These are phyloP conservation scores for Paramacrobiotus metropolitanus DNA, from an alignment of 1,140 invertebrate genomes.

Conservation along the genomic window DNA sequence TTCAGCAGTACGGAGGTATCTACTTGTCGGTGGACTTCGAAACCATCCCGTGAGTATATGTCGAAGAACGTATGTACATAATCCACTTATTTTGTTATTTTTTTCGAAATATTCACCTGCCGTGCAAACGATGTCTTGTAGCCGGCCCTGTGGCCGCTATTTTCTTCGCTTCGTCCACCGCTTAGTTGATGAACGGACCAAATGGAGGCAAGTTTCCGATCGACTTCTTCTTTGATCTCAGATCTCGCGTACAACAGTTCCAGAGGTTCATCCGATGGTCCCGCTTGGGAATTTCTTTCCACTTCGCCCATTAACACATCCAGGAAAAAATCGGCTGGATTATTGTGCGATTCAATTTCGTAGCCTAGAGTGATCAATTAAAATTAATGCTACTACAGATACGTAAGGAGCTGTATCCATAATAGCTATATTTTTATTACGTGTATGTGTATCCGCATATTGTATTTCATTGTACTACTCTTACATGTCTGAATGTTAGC, in stretches of 20 bases:
- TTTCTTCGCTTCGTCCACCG: not conserved
- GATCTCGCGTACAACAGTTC: not conserved
- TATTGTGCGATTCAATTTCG: constrained; percentile 21
- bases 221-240: not conserved
- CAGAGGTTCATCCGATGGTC: not conserved
- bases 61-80: no score
- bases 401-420: no score
- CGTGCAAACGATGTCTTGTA: not conserved
- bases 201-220: not conserved
- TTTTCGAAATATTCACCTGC: no score
- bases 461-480: no score
- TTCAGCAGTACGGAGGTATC: no score
- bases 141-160: no score
- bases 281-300: not conserved
- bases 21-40: no score
- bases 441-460: no score
- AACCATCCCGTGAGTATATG: no score
- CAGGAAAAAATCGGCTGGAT: constrained; percentile 23
- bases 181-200: not conserved
- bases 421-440: no score
- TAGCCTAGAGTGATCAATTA: constrained; percentile 21
- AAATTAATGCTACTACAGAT: no score
- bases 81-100: no score
- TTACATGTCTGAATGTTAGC: not conserved
- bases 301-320: constrained; percentile 19